Evolutionary conservation across 2,888 invertebrate genomes (phyloP), one percentile per base, ranked within the genome.

Genomic region (Cerastoderma edule): DNA sequence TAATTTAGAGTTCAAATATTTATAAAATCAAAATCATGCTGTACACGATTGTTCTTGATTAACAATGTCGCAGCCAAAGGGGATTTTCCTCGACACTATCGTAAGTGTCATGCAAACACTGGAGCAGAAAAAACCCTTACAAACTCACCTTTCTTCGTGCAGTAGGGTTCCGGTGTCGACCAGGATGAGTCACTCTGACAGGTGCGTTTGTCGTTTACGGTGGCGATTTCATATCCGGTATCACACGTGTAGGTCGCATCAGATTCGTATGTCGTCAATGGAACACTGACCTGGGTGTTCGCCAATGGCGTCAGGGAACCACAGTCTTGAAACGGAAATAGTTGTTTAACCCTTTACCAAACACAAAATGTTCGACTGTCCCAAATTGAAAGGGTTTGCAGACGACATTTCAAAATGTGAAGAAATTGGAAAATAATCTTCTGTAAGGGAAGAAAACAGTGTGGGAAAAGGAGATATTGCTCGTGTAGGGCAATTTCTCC

Each of bases 321-420:
- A 67, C 80, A 80, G 35, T 80, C 80, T 80, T 57, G 8, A 79
- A 39, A 50, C 6, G 44, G 4, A 66, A n/a, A n/a, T n/a, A n/a
- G n/a, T n/a, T n/a, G n/a, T n/a, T n/a, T n/a, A 39, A 50, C 22
- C 28, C 54, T 27, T 54, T 54, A 22, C 54, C 24, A 27, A 22
- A 54, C 8, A 27, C 4, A 22, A 54, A 27, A 54, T 54, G 5
- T 27, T 8, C 24, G 54, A 22, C 28, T 54, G 8, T 24, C n/a
- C n/a, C n/a, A n/a, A n/a, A 50, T 50, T 50, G 50, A 50, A 50
- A 50, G n/a, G n/a, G 22, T 50, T n/a, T 50, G n/a, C 8, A 13
- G n/a, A n/a, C n/a, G n/a, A n/a, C n/a, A n/a, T n/a, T n/a, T n/a
- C n/a, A n/a, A n/a, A n/a, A n/a, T n/a, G n/a, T n/a, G n/a, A n/a